Evolutionary conservation across 2,888 invertebrate genomes (phyloP), one percentile per base, ranked within the genome.

Genomic region (Zhuqinia jingwanae): DNA sequence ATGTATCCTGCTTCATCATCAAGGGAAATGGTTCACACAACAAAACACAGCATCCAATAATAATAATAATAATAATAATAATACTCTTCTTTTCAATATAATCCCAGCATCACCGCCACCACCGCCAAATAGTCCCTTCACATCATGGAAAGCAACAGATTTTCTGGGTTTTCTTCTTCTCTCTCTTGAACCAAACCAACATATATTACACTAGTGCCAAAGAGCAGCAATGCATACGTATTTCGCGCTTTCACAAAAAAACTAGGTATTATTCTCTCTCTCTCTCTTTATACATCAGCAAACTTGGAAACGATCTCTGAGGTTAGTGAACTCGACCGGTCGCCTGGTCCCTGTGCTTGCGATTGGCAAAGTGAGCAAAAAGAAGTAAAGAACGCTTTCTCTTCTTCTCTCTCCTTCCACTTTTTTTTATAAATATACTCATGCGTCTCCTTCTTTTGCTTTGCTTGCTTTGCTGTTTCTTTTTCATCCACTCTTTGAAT

Each of bases 291-390:
- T n/a, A 3, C 36, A 36, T 3, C 36, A 36, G 36, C 20, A 22
- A 56, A 65, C 22, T 50, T 58, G 58, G 80, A 50, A 80, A 70
- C 42, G 70, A 80, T 70, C 56, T 70, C 56, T 47, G 82, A 75
- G 82, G 82, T 82, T 82, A 82, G 73, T 82, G 82, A 82, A 82
- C 82, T 82, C 82, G 73, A 82, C 82, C 82, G 82, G 82, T 82
- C 58, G 80, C 53, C 60, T 75, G 73, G 58, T 82, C 75, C 82
- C 58, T 82, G 17, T 70, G 58, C 25, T 56, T 56, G 56, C 60
- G 58, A 77, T 77, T 65, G 60, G 60, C 17, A 47, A 53, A 68
- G 36, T 56, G 80, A 68, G 68, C 42, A 73, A n/a, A n/a, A n/a
- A 50, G 50, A 73, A 27, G 5, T 73, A 27, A 27, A 20, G 53